Base-by-base conservation (phyloP, 2,797 vertebrate genomes). In the Podargus strigoides region DNA sequence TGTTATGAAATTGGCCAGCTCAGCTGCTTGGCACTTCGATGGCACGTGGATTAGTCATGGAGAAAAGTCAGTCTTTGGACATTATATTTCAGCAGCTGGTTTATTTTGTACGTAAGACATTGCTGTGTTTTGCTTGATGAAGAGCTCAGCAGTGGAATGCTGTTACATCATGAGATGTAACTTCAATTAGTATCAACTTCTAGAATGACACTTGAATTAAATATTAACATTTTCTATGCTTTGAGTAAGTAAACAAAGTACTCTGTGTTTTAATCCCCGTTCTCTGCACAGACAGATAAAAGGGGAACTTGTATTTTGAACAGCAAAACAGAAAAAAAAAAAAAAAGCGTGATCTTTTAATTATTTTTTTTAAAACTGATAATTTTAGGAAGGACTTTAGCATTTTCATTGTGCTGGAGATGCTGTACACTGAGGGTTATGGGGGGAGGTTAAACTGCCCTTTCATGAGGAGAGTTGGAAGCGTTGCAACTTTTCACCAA, bases 171-270 rank as follows among this genome's bases (percentile, higher is more conserved):
- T 93, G 52, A 91, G 49, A 67, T 15, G 42, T 70, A 88, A 86
- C 74, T 96, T 91, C 77, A 95, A 60, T 95, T 94, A 93, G 53
- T 77, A 92, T 78, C 60, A 91, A 42, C 75, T 87, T 86, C 58
- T 93, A 82, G 80, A 95, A 73, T 86, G 89, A 90, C 91, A 83
- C 37, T 91, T 75, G 39, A 89, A 89, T 94, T 96, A 95, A 96
- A 95, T 96, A 82, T 94, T 95, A 96, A 82, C 89, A 92, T 95
- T 90, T 94, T 77, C 75, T 92, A 0, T 93, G 56, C 68, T 90
- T 83, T 89, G 67, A 69, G 59, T 94, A 93, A 85, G 90, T 93
- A 96, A 95, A 96, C 68, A 90, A 76, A 90, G 22, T 16, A 58
- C 50, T 85, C 36, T n/a, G 30, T 64, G 77, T 70, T 94, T 94